phyloP scores from a whole-genome alignment of 2,888 invertebrate species.

The Stenchaetothrips biformis region DNA sequence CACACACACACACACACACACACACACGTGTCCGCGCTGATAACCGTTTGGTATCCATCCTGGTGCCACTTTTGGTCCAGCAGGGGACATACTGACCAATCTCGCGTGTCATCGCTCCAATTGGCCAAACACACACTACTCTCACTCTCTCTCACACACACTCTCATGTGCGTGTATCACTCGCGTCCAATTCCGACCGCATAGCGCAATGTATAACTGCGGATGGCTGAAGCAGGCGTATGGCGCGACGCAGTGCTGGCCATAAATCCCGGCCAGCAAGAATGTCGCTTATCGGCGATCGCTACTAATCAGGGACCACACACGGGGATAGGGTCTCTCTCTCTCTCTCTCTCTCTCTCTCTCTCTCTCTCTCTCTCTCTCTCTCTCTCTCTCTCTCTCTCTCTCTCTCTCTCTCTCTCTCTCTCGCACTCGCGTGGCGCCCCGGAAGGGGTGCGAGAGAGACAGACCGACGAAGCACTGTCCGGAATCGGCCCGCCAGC shows the following conservation, averaged over 20 bases:
- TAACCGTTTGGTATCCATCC: too few relatives aligned
- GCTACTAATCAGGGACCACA: constrained; percentile 5
- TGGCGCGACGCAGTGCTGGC: not conserved
- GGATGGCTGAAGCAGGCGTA: too few relatives aligned
- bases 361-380: not conserved
- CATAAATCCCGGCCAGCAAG: not conserved
- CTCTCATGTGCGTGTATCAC: not conserved
- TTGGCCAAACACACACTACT: too few relatives aligned
- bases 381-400: not conserved
- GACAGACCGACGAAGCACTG: too few relatives aligned
- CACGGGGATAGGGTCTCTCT: not conserved
- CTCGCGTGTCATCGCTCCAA: not conserved
- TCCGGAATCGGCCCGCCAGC: not conserved
- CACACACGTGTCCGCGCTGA: too few relatives aligned
- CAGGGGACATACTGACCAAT: not conserved
- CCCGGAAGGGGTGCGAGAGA: too few relatives aligned
- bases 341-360: not conserved
- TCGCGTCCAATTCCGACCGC: not conserved
- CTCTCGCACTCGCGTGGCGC: not conserved
- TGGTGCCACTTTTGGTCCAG: too few relatives aligned
- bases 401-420: not conserved
- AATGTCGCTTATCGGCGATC: constrained; percentile 19
- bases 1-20: too few relatives aligned
- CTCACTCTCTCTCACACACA: too few relatives aligned
- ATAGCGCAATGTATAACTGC: not conserved